These are phyloP conservation scores for Caenorhabditis inopinata DNA, from an alignment of 1,140 invertebrate species.

Conservation along the genomic window DNA sequence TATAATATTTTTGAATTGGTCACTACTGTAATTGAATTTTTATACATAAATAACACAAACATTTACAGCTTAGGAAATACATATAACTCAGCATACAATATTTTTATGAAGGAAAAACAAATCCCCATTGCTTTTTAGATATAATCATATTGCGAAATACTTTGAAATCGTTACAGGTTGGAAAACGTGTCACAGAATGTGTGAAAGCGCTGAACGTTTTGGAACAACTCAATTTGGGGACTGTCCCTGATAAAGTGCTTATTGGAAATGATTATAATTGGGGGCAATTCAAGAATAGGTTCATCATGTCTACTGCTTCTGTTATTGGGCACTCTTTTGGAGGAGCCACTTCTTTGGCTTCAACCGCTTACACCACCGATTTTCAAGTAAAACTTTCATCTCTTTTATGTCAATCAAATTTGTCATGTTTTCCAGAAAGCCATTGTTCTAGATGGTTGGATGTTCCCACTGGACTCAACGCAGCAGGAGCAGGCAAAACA, in stretches of 20 bases:
- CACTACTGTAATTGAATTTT: too few relatives aligned
- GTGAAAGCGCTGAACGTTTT: conserved; percentile 70
- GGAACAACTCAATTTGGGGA: conserved; percentile 70
- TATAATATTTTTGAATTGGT: too few relatives aligned
- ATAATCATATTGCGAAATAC: too few relatives aligned
- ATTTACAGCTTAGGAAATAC: too few relatives aligned
- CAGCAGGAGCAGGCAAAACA: conserved; percentile 69
- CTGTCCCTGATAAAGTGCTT: neutral
- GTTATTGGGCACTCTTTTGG: conserved; percentile 76
- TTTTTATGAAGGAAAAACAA: too few relatives aligned
- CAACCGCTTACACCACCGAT: conserved; percentile 67
- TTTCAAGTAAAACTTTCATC: conserved; percentile 43
- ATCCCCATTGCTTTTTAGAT: too few relatives aligned
- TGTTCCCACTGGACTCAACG: conserved; percentile 72
- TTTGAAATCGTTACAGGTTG: conserved; percentile 67
- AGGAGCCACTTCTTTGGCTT: conserved; percentile 71
- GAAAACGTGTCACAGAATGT: conserved; percentile 70
- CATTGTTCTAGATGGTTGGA: conserved; percentile 74
- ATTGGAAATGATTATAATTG: conserved; percentile 38
- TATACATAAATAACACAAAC: too few relatives aligned
- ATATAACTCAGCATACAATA: too few relatives aligned
- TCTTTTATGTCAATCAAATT: conserved; percentile 32
- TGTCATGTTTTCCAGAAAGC: conserved; percentile 68
- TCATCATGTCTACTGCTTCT: conserved; percentile 70
- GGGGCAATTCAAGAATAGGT: conserved; percentile 67